Conservation (phyloP, 2,797 vertebrate species). For the Salmo trutta region DNA sequence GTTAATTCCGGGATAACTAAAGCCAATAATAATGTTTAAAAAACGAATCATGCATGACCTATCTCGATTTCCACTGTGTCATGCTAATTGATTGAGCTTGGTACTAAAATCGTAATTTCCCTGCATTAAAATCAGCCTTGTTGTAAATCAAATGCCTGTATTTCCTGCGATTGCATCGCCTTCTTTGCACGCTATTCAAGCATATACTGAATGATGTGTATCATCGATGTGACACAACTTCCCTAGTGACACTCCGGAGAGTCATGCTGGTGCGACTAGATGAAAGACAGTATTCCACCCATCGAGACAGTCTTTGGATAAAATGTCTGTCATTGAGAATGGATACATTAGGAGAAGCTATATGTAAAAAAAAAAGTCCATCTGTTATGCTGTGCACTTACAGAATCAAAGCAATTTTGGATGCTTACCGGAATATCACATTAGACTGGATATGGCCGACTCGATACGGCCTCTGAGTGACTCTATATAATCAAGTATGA, state of each 20-base stretch:
- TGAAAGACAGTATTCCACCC: not conserved
- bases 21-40: slow-evolving; percentile 4
- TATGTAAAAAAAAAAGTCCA: not conserved
- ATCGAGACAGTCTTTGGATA: not conserved
- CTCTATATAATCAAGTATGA: not conserved
- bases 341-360: not conserved
- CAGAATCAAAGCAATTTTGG: not conserved
- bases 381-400: not conserved
- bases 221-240: not conserved
- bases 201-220: not conserved
- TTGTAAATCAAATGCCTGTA: slow-evolving; percentile 23
- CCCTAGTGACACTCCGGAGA: not conserved
- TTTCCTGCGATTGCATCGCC: slow-evolving; percentile 50
- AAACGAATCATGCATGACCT: slow-evolving; percentile 36
- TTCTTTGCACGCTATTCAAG: not conserved
- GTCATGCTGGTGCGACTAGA: not conserved
- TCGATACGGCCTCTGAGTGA: not conserved
- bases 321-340: not conserved
- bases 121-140: slow-evolving; percentile 36
- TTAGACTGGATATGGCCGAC: not conserved
- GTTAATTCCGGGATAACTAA: slow-evolving; percentile 43
- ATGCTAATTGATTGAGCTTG: slow-evolving; percentile 46
- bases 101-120: slow-evolving; percentile 34
- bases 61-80: slow-evolving; percentile 38
- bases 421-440: not conserved